These are phyloP conservation scores for Agrochola circellaris DNA, from an alignment of 2,888 invertebrate genomes.

Conservation along the genomic window DNA sequence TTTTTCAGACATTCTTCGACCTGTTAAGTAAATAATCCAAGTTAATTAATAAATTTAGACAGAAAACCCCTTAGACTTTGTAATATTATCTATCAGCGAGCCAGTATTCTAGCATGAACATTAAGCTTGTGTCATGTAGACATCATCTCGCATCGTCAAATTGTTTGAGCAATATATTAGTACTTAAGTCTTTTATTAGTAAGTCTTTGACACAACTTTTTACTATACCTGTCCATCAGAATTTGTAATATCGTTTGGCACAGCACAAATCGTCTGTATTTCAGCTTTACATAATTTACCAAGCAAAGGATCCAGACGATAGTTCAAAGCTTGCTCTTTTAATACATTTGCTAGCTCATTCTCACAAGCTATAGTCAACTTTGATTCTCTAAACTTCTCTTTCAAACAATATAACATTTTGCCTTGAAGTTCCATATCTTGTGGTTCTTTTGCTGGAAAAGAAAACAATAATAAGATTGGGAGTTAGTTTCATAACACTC, in stretches of 20 bases:
- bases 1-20: conserved; percentile 98
- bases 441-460: conserved; percentile 86
- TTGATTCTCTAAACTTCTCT: conserved; percentile 94
- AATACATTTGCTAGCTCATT: conserved; percentile 95
- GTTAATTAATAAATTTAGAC: background rate
- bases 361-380: conserved; percentile 94
- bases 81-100: background rate
- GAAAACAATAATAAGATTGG: background rate
- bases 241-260: conserved; percentile 85
- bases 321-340: conserved; percentile 97
- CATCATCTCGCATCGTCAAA: background rate
- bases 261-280: conserved; percentile 92
- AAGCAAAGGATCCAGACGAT: conserved; percentile 96
- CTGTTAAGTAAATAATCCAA: conserved; percentile 69
- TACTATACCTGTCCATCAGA: conserved; percentile 86
- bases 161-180: background rate
- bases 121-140: background rate
- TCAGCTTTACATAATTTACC: conserved; percentile 95
- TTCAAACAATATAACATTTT: conserved; percentile 96
- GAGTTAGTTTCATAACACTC: background rate
- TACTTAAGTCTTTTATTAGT: background rate
- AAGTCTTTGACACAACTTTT: background rate
- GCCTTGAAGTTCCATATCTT: conserved; percentile 95
- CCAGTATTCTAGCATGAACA: background rate
- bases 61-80: background rate